These are phyloP conservation scores for Acleris laterana DNA, from an alignment of 2,888 invertebrate species.

Conservation along the genomic window DNA sequence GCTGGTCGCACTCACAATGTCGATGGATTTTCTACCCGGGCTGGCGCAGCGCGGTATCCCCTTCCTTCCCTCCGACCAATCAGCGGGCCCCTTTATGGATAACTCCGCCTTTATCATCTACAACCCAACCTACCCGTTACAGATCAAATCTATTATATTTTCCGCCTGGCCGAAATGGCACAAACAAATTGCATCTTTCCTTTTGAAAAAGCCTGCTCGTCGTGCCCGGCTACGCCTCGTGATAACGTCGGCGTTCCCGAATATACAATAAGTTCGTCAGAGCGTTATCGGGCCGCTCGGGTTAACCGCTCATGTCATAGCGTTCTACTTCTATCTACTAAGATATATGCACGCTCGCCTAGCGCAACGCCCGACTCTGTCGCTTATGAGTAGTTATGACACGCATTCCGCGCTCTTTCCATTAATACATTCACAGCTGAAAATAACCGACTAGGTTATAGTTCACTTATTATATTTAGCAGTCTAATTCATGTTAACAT, in stretches of 20 bases:
- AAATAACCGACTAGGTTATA: background rate
- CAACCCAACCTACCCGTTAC: conserved; percentile 74
- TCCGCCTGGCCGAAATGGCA: conserved; percentile 63
- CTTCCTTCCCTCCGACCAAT: conserved; percentile 61
- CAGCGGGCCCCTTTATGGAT: conserved; percentile 42
- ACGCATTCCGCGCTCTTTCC: background rate
- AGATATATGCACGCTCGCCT: background rate
- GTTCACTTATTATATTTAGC: no score
- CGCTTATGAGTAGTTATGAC: no score
- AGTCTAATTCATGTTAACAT: no score
- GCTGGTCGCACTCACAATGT: conserved; percentile 62
- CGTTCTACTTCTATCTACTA: no score
- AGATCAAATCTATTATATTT: conserved; percentile 71
- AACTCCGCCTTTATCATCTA: conserved; percentile 63
- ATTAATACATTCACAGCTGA: background rate
- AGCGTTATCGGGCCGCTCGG: background rate
- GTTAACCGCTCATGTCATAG: background rate
- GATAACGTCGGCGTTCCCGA: conserved; percentile 6
- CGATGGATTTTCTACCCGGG: conserved; percentile 43
- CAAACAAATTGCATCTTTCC: conserved; percentile 70
- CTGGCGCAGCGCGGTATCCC: conserved; percentile 52
- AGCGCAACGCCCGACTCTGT: background rate
- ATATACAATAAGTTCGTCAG: background rate
- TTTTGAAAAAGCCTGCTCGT: conserved; percentile 52
- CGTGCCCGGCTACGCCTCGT: conserved; percentile 16